Evolutionary conservation across 2,797 vertebrate species (phyloP).

Genomic region (Catamblyrhynchus diadema): DNA sequence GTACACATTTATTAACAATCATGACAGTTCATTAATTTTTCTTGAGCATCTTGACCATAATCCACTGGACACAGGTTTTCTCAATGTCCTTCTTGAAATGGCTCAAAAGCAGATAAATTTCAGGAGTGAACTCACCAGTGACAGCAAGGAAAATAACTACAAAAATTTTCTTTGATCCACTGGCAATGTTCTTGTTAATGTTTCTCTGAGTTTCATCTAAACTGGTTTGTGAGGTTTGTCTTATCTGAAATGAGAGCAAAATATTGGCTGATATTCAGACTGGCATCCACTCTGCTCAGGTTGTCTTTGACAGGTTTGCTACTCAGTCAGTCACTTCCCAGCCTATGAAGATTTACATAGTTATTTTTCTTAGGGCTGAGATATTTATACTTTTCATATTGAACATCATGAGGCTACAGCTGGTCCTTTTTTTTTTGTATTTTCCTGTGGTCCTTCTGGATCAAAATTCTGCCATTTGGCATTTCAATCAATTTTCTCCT

Average conservation of each 20-base stretch:
- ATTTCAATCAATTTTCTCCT: neutral
- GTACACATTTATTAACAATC: neutral
- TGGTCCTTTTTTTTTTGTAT: neutral
- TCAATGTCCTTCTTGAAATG: neutral
- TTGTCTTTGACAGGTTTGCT: neutral
- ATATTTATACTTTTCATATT: neutral
- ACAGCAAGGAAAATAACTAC: neutral
- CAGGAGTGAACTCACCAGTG: neutral
- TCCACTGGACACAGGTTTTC: neutral
- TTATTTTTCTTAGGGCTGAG: neutral
- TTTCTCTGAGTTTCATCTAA: neutral
- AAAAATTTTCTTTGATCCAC: neutral
- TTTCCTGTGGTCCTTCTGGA: neutral
- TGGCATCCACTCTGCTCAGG: neutral
- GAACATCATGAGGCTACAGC: neutral
- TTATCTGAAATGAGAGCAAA: neutral
- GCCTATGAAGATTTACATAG: neutral
- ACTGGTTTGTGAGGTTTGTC: neutral
- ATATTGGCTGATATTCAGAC: neutral
- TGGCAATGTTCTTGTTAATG: neutral
- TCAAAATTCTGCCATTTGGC: constrained; percentile 5
- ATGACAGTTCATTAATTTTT: neutral
- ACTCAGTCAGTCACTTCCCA: neutral
- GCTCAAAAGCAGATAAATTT: neutral
- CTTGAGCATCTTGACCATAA: neutral